Conservation (phyloP, 1,140 invertebrate species). For the Euwallacea similis region DNA sequence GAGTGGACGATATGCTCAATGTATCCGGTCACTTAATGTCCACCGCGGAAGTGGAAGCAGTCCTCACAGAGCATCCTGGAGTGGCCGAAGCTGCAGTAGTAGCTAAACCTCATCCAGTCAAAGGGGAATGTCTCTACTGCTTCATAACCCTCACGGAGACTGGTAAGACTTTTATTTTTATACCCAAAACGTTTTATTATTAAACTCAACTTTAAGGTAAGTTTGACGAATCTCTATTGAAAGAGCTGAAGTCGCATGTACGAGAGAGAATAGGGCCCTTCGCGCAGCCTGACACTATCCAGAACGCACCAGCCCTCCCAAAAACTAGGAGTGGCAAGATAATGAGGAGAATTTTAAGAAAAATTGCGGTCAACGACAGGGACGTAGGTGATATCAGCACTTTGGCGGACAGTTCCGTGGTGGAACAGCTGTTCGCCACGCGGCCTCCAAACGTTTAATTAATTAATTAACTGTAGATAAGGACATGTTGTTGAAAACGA, state of each 20-base stretch:
- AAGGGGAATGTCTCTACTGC: slow-evolving; percentile 96
- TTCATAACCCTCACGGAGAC: slow-evolving; percentile 89
- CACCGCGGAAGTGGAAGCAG: slow-evolving; percentile 93
- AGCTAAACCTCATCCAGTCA: slow-evolving; percentile 87
- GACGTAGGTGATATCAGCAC: slow-evolving; percentile 93
- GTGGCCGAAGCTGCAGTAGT: slow-evolving; percentile 96
- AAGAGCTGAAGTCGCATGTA: slow-evolving; percentile 81
- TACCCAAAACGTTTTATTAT: not conserved
- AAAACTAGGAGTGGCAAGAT: slow-evolving; percentile 99
- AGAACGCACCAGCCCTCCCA: slow-evolving; percentile 87
- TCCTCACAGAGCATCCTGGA: slow-evolving; percentile 78
- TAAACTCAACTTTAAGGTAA: slow-evolving; percentile 42
- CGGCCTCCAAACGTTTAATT: slow-evolving; percentile 55
- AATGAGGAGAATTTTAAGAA: slow-evolving; percentile 91
- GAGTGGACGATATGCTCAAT: slow-evolving; percentile 98
- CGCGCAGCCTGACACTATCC: slow-evolving; percentile 92
- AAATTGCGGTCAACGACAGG: slow-evolving; percentile 85
- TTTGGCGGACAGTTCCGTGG: slow-evolving; percentile 83
- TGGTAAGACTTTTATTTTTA: slow-evolving; percentile 37
- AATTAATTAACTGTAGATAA: not conserved
- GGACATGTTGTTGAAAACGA: not conserved
- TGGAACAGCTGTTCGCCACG: slow-evolving; percentile 77
- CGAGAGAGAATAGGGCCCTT: slow-evolving; percentile 94
- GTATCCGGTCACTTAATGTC: slow-evolving; percentile 97
- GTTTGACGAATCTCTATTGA: slow-evolving; percentile 71